Conservation (phyloP, 2,888 invertebrate genomes). For the Melanotus villosus region DNA sequence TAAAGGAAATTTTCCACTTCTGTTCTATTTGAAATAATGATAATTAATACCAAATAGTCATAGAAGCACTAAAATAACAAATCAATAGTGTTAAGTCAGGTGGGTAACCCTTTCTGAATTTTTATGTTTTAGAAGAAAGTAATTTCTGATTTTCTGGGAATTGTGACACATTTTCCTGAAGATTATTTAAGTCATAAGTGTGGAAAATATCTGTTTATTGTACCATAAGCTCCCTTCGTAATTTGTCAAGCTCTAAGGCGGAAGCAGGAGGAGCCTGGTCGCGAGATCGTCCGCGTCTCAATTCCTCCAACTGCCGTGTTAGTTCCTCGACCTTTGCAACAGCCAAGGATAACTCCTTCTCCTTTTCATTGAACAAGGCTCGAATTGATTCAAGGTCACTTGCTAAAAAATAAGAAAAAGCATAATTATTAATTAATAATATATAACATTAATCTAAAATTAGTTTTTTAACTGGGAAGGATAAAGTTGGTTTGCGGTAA, state of each 20-base stretch:
- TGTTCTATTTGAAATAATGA: too few species aligned
- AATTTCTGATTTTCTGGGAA: too few species aligned
- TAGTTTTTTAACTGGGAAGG: too few species aligned
- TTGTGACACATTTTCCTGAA: neutral
- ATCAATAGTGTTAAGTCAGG: too few species aligned
- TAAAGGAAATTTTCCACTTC: too few species aligned
- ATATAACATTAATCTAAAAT: too few species aligned
- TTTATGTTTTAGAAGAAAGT: too few species aligned
- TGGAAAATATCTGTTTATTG: slow-evolving; percentile 15
- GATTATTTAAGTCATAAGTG: neutral
- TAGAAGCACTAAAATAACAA: too few species aligned
- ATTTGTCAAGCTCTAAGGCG: slow-evolving; percentile 91
- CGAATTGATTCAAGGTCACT: slow-evolving; percentile 97
- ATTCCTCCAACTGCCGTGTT: slow-evolving; percentile 93
- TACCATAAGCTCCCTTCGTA: slow-evolving; percentile 93
- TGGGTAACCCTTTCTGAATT: too few species aligned
- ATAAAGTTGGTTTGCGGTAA: too few species aligned
- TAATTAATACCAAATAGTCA: too few species aligned
- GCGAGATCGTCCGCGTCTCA: slow-evolving; percentile 79
- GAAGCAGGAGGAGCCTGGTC: slow-evolving; percentile 78
- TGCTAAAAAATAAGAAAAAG: too few species aligned
- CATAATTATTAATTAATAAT: slow-evolving; percentile 12
- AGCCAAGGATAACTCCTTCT: slow-evolving; percentile 96
- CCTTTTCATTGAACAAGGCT: slow-evolving; percentile 97
- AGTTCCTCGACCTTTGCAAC: slow-evolving; percentile 97